Conservation (phyloP, 2,888 invertebrate species). For the Alcis repandata region DNA sequence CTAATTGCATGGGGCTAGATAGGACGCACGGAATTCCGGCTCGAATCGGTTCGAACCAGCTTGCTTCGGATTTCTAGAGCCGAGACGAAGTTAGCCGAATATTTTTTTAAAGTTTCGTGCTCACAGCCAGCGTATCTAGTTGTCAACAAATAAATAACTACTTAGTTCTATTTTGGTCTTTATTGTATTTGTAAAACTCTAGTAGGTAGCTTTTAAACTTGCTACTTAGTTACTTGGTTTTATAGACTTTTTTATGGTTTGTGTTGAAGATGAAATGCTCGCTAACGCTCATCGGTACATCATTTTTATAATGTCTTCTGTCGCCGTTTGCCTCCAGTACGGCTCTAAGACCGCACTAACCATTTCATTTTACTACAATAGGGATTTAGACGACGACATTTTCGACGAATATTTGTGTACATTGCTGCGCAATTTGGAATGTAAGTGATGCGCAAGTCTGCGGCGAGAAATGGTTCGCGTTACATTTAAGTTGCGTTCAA, state of each 20-base stretch:
- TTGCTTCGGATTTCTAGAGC: neutral
- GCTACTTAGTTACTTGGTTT: no score
- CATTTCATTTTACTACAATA: conserved; percentile 53
- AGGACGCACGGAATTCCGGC: conserved; percentile 60
- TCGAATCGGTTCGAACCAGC: conserved; percentile 30
- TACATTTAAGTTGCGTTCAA: conserved; percentile 35
- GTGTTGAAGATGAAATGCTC: neutral
- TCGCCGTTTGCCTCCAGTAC: conserved; percentile 16
- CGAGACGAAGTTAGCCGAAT: neutral
- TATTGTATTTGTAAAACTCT: no score
- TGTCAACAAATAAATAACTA: no score
- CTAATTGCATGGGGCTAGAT: conserved; percentile 69
- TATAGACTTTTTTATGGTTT: neutral
- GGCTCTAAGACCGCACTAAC: conserved; percentile 40
- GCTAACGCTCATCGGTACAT: neutral
- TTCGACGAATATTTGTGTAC: conserved; percentile 54
- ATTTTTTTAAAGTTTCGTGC: no score
- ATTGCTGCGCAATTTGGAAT: conserved; percentile 56
- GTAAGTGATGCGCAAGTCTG: conserved; percentile 51
- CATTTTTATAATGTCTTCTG: neutral
- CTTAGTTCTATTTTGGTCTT: neutral
- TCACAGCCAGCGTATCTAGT: no score
- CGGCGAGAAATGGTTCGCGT: conserved; percentile 40
- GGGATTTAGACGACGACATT: conserved; percentile 48
- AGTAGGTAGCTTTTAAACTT: no score